Evolutionary conservation across 2,888 invertebrate genomes (phyloP), one percentile per base, ranked within the genome.

Genomic region (Dione juno): DNA sequence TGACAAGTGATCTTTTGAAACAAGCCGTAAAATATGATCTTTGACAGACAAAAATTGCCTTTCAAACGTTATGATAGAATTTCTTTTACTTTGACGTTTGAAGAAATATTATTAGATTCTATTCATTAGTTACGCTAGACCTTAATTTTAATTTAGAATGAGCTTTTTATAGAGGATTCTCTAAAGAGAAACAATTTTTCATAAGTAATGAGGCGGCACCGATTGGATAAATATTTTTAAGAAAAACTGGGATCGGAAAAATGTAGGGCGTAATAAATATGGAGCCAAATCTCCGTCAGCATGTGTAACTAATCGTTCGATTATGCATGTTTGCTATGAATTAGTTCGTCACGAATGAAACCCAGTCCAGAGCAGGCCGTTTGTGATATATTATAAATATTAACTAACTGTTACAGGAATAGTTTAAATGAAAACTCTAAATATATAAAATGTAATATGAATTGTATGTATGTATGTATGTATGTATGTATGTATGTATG

Each of bases 141-240:
- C 90, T 92, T 91, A 92, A 92, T 93, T 92, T 93, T 92, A 93
- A 93, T 93, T 92, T 90, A 82, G 84, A 90, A 92, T 90, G 88
- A 90, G 89, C 87, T 93, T 93, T 93, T 92, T 92, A 91, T 91
- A 90, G 90, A 88, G 84, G 84, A 87, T 83, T 89, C 81, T 87
- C 81, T 85, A 85, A 84, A 84, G 85, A 90, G 88, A 84, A 90
- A 87, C 91, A 84, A 91, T 93, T 90, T 92, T 92, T 93, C 90
- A 93, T 93, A 91, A 92, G 80, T 90, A 86, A 93, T 91, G 91
- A 90, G 88, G 88, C 92, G 90, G 92, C 88, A 88, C 92, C 86
- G 89, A 92, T 92, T 90, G 89, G 90, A 88, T 89, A 88, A 89
- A 91, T 89, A 90, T 89, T 90, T 87, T 89, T 84, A 84, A 84